These are phyloP conservation scores for Esperia sulphurella DNA, from an alignment of 2,888 invertebrate genomes.

Conservation along the genomic window DNA sequence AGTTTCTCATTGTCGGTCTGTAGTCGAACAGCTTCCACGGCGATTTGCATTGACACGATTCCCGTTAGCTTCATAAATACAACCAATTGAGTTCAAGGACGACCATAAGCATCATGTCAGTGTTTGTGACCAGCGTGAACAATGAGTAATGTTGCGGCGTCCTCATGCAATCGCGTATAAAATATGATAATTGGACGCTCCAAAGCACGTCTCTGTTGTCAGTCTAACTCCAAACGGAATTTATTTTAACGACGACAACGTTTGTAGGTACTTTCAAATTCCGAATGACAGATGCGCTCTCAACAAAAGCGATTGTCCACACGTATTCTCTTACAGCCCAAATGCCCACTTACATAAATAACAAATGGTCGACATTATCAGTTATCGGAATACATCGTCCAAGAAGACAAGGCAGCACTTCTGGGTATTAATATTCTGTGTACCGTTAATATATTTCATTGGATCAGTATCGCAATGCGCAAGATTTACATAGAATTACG, in stretches of 20 bases:
- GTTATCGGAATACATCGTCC: slow-evolving; percentile 7
- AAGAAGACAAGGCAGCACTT: slow-evolving; percentile 1
- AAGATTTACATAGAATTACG: slow-evolving; percentile 20
- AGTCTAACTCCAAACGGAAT: slow-evolving; percentile 14
- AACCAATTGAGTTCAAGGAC: slow-evolving; percentile 76
- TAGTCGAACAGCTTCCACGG: slow-evolving; percentile 51
- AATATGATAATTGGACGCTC: slow-evolving; percentile 70
- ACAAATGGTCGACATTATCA: slow-evolving; percentile 19
- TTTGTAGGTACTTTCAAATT: slow-evolving; percentile 8
- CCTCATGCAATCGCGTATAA: slow-evolving; percentile 67
- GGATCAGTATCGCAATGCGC: slow-evolving; percentile 13
- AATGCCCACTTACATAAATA: slow-evolving; percentile 17
- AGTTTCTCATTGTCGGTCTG: slow-evolving; percentile 39
- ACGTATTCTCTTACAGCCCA: slow-evolving; percentile 20
- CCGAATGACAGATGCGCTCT: slow-evolving; percentile 14
- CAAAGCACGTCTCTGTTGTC: slow-evolving; percentile 48
- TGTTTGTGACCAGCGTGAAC: slow-evolving; percentile 74
- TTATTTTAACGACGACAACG: slow-evolving; percentile 7
- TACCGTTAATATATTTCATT: slow-evolving; percentile 21
- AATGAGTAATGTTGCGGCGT: slow-evolving; percentile 68
- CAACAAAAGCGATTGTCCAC: slow-evolving; percentile 20
- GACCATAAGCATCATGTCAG: slow-evolving; percentile 61
- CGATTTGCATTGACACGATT: slow-evolving; percentile 72
- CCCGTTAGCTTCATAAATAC: slow-evolving; percentile 71
- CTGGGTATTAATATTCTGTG: slow-evolving; percentile 6